Evolutionary conservation across 2,888 invertebrate species (phyloP).

Genomic region (Villa cingulata): DNA sequence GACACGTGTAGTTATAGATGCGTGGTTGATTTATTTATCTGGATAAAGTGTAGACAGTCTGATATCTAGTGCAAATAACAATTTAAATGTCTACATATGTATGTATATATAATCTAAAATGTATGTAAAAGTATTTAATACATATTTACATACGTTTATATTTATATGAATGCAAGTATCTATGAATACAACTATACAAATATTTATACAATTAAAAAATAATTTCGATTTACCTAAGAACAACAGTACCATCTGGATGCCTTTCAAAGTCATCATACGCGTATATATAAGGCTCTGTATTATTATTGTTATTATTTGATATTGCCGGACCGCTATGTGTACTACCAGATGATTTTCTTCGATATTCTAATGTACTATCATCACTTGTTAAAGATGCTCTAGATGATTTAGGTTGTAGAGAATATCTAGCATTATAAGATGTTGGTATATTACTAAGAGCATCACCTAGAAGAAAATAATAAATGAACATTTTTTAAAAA

Average conservation of each 20-base stretch:
- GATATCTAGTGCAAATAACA: too few species aligned
- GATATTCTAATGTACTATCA: conserved; percentile 29
- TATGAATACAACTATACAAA: too few species aligned
- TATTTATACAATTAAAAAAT: not conserved
- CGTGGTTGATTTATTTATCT: too few species aligned
- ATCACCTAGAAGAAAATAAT: conserved; percentile 9
- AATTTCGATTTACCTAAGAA: conserved; percentile 47
- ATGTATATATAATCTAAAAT: too few species aligned
- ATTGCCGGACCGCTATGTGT: conserved; percentile 19
- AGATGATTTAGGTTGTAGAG: conserved; percentile 29
- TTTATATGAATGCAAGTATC: too few species aligned
- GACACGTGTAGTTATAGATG: too few species aligned
- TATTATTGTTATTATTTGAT: conserved; percentile 7
- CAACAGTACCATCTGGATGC: conserved; percentile 44
- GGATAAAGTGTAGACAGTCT: too few species aligned
- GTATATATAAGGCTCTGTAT: conserved; percentile 22
- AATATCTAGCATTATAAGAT: conserved; percentile 11
- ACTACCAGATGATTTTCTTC: conserved; percentile 34
- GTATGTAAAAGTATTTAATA: too few species aligned
- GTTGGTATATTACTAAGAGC: not conserved
- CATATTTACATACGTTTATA: too few species aligned
- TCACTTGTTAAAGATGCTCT: conserved; percentile 38
- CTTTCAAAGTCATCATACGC: conserved; percentile 38
- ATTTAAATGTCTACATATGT: too few species aligned
- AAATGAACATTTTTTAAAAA: too few species aligned